Conservation (phyloP, 2,797 vertebrate species). For the Taenioides sp. region DNA sequence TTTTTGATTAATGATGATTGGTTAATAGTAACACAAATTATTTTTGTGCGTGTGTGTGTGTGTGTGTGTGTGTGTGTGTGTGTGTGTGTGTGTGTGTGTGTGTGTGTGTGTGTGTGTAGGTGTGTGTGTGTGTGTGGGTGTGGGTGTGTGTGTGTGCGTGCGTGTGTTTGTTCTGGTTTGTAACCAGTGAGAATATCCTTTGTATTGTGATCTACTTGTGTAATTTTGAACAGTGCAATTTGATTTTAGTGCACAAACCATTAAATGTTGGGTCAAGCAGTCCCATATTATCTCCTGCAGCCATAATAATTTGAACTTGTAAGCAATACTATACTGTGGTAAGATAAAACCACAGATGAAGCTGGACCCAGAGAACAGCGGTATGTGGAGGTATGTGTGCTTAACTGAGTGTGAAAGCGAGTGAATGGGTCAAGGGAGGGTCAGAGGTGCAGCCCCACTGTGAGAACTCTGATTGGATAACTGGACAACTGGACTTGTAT, state of each 20-base stretch:
- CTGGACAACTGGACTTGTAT: constrained; percentile 49
- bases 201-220: not conserved
- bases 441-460: constrained; percentile 44
- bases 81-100: no score
- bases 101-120: no score
- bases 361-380: constrained; percentile 22
- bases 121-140: no score
- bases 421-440: constrained; percentile 43
- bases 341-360: not conserved
- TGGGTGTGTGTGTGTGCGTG: no score
- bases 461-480: constrained; percentile 58
- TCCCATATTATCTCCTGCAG: not conserved
- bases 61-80: no score
- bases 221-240: not conserved
- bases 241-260: not conserved
- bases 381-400: constrained; percentile 40
- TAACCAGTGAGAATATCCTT: not conserved
- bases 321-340: not conserved
- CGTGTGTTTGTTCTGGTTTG: not conserved
- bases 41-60: no score
- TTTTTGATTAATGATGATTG: no score
- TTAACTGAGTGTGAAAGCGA: constrained; percentile 64
- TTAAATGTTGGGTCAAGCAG: not conserved
- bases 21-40: no score
- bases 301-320: not conserved